These are phyloP conservation scores for Melolontha melolontha DNA, from an alignment of 2,888 invertebrate species.

Conservation along the genomic window DNA sequence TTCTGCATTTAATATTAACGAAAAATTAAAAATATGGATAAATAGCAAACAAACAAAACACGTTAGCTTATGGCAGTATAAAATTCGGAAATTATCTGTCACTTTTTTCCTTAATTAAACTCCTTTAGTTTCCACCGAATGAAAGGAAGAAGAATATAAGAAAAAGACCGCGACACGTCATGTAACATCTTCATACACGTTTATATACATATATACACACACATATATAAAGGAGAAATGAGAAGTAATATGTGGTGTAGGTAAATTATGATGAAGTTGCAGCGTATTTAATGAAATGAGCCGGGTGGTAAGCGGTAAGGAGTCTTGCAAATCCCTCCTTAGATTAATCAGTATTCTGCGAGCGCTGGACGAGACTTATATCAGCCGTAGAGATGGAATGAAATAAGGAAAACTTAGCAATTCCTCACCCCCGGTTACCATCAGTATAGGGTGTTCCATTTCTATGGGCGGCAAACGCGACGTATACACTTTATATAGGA, in stretches of 20 bases:
- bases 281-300: constrained; percentile 44
- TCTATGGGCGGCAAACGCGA: constrained; percentile 52
- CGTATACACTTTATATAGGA: background rate
- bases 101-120: too few species aligned
- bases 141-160: background rate
- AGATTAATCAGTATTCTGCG: constrained; percentile 65
- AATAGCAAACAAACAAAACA: too few species aligned
- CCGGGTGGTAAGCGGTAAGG: constrained; percentile 39
- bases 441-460: constrained; percentile 50
- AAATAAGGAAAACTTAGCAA: constrained; percentile 67
- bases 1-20: too few species aligned
- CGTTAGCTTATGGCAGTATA: too few species aligned
- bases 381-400: constrained; percentile 65
- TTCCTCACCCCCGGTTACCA: constrained; percentile 61
- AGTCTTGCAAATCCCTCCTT: constrained; percentile 59
- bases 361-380: constrained; percentile 62
- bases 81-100: too few species aligned
- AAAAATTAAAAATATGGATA: too few species aligned
- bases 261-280: constrained; percentile 46
- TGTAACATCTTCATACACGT: constrained; percentile 3
- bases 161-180: background rate
- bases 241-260: constrained; percentile 39
- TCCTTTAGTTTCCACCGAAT: background rate
- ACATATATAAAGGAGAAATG: constrained; percentile 27
- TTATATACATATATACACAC: background rate